These are phyloP conservation scores for Sebastes variabilis DNA, from an alignment of 2,797 vertebrate species.

Conservation along the genomic window DNA sequence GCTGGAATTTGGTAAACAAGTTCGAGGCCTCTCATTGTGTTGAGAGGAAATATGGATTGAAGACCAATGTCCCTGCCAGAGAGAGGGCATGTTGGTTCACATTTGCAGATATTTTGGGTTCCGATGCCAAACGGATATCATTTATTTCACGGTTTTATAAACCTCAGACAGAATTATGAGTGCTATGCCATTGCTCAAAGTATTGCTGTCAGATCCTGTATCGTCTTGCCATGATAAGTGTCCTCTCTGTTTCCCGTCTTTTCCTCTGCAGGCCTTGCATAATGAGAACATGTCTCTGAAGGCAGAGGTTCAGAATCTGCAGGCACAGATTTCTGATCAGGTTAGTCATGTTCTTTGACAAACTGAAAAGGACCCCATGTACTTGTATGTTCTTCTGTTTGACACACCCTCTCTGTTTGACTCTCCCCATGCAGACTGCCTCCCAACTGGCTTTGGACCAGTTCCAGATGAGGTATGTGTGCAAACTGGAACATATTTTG, in stretches of 20 bases:
- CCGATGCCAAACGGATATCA: not conserved
- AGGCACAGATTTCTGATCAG: constrained; percentile 92
- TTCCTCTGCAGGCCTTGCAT: constrained; percentile 86
- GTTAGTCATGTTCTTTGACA: constrained; percentile 67
- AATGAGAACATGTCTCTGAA: constrained; percentile 93
- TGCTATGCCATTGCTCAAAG: not conserved
- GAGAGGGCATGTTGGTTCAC: not conserved
- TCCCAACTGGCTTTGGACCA: constrained; percentile 87
- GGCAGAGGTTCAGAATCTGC: constrained; percentile 91
- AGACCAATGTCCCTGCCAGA: not conserved
- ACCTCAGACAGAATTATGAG: not conserved
- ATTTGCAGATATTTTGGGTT: not conserved
- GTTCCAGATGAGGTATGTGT: constrained; percentile 92
- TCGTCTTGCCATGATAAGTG: not conserved
- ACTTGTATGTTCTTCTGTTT: not conserved
- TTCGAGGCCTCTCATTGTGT: not conserved
- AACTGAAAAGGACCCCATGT: not conserved
- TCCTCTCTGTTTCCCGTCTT: not conserved
- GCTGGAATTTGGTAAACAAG: constrained; percentile 29
- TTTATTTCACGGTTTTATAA: not conserved
- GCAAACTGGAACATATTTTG: constrained; percentile 15
- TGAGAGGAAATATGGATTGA: not conserved
- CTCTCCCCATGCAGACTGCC: constrained; percentile 58
- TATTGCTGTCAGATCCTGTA: not conserved
- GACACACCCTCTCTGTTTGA: constrained; percentile 29